phyloP scores from a whole-genome alignment of 2,113 vertebrate species.

The Vidua chalybeata region DNA sequence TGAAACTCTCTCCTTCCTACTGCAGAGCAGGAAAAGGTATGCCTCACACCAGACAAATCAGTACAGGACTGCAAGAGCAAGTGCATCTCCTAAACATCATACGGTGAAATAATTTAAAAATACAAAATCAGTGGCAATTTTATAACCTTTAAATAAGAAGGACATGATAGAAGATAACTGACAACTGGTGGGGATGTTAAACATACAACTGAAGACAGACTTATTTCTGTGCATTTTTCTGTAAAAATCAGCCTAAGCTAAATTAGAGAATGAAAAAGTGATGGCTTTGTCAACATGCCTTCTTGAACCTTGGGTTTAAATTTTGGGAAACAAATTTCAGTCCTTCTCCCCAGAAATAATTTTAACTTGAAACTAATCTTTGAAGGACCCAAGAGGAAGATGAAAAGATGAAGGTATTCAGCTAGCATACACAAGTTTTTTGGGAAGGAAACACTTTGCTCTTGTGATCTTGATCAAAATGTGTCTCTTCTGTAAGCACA shows the following conservation, averaged over 20 bases:
- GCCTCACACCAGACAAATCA: not conserved
- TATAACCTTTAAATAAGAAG: conserved; percentile 19
- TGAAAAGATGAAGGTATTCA: not conserved
- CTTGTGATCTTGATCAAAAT: not conserved
- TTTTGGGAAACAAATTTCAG: not conserved
- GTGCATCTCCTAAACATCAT: not conserved
- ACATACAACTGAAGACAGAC: not conserved
- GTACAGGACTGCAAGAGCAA: not conserved
- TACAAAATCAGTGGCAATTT: not conserved
- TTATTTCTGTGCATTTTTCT: not conserved
- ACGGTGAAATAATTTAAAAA: not conserved
- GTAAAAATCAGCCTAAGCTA: not conserved
- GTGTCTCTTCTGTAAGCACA: not conserved
- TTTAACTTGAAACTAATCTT: not conserved
- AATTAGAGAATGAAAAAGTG: not conserved
- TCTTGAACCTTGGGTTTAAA: not conserved
- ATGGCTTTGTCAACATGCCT: not conserved
- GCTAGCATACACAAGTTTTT: not conserved
- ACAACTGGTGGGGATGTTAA: not conserved
- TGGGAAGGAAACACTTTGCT: not conserved
- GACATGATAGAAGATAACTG: not conserved
- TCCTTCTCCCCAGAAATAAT: not conserved
- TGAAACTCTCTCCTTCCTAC: not conserved
- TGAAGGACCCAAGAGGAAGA: not conserved
- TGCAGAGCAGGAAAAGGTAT: not conserved